Base-by-base conservation (phyloP, 2,888 invertebrate species). In the Cactoblastis cactorum region DNA sequence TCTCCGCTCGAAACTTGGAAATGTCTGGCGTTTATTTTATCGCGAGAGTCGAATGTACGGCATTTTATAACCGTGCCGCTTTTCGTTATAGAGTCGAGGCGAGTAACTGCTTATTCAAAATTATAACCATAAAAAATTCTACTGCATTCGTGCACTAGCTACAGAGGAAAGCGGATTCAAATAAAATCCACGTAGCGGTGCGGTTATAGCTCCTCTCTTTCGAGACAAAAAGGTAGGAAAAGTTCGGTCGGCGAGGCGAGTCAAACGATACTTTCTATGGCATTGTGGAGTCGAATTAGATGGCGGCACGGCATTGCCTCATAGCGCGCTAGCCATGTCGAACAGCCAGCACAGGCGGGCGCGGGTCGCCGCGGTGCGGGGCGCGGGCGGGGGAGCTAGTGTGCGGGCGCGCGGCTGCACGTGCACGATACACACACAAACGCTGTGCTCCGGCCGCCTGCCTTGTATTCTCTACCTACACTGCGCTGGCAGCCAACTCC, bases 21-120 rank as follows among this genome's bases (percentile, higher is more conserved):
- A 81, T 79, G 83, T 82, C 82, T 77, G 85, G 82, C 84, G 80
- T 86, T 84, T 81, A 86, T 87, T 88, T 88, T 85, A 88, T 88
- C 80, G 78, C 81, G 72, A 75, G 78, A 74, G 80, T 80, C 75
- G 80, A 76, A 76, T 83, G 78, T 79, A 77, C 76, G 71, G 76
- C 77, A 71, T 86, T 85, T 86, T 84, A 84, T 80, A 84, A 79
- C 82, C 81, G 73, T 76, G 72, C 77, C 67, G 71, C 67, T 73
- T 66, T 69, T 72, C 65, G 68, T 71, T 70, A 67, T 65, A 69
- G 69, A 67, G 69, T 62, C 61, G 72, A 67, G 67, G 65, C 71
- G 70, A 68, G 74, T 80, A 77, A 78, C 74, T 77, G 78, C 79
- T 81, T 80, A 82, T 80, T 80, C 74, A 75, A 78, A 83, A 84